Conservation (phyloP, 2,797 vertebrate genomes). For the Lates japonicus region DNA sequence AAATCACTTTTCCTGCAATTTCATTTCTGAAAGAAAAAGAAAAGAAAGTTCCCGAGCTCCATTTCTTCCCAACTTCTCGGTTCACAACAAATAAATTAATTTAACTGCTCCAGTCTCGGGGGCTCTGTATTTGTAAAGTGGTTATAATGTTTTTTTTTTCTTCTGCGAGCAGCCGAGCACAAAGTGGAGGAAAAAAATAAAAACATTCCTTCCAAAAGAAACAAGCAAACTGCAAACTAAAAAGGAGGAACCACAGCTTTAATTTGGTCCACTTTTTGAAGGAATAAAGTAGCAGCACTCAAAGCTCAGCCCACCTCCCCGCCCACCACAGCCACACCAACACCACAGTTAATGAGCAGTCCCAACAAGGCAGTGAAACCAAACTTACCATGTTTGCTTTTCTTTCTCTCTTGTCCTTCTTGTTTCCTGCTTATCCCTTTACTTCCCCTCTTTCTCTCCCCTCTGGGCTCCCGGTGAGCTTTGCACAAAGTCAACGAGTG, state of each 20-base stretch:
- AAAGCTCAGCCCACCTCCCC: conserved; percentile 48
- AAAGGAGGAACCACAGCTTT: neutral
- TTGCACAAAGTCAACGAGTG: conserved; percentile 52
- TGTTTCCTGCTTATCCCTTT: conserved; percentile 2
- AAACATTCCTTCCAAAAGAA: neutral
- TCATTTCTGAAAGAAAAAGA: conserved; percentile 11
- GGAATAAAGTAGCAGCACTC: conserved; percentile 10
- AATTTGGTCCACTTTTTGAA: neutral
- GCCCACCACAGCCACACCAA: conserved; percentile 47
- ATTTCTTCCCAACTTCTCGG: conserved; percentile 5
- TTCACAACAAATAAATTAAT: conserved; percentile 30
- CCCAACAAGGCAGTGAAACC: conserved; percentile 45
- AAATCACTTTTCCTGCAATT: conserved; percentile 49
- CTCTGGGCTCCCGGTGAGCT: conserved; percentile 28
- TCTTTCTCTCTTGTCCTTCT: conserved; percentile 1
- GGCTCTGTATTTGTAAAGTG: conserved; percentile 12
- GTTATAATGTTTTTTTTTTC: conserved; percentile 7
- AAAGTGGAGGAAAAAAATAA: neutral
- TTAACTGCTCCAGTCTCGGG: conserved; percentile 16
- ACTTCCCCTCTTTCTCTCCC: conserved; percentile 7
- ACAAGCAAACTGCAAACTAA: neutral
- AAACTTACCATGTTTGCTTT: conserved; percentile 88
- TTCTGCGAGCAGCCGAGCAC: neutral
- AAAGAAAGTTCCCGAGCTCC: conserved; percentile 21
- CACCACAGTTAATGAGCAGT: conserved; percentile 48